Percentiles rank a stretch among this genome's conserved stretches.
phyloP scores from a whole-genome alignment of 2,113 vertebrate species.

The Notothenia coriiceps region DNA sequence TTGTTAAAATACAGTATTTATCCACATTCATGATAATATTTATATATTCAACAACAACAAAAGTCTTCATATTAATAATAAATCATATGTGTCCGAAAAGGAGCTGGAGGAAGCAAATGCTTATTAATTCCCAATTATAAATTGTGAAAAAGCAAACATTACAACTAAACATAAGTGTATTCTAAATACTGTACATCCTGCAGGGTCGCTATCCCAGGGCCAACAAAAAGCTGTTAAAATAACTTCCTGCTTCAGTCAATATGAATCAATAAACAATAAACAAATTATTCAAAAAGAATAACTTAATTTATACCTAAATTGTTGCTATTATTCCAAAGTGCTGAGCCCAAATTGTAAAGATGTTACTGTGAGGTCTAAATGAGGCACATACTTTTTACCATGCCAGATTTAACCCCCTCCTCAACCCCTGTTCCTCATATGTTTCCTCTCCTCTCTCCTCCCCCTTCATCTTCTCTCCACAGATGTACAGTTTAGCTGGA shows the following conservation, averaged over 20 bases:
- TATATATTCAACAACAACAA: too few relatives aligned
- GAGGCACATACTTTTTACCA: neutral
- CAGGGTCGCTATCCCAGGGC: neutral
- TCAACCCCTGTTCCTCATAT: constrained; percentile 39
- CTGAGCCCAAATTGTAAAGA: neutral
- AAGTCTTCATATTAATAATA: too few relatives aligned
- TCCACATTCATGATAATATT: too few relatives aligned
- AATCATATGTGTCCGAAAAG: too few relatives aligned
- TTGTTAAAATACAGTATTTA: too few relatives aligned
- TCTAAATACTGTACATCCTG: neutral
- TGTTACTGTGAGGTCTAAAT: constrained; percentile 2
- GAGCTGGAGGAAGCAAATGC: too few relatives aligned
- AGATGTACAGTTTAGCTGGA: constrained; percentile 81
- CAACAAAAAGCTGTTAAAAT: neutral
- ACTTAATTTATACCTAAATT: neutral
- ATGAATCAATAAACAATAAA: constrained; percentile 7
- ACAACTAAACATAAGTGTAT: neutral
- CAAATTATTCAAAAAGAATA: neutral
- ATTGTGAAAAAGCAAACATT: constrained; percentile 5
- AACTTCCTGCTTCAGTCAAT: constrained; percentile 4
- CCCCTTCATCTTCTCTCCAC: constrained; percentile 76
- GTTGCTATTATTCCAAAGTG: neutral
- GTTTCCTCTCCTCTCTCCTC: constrained; percentile 33
- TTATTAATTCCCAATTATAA: too few relatives aligned
- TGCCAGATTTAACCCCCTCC: neutral